Percentiles rank a stretch among this genome's conserved stretches.
Evolutionary conservation across 2,797 vertebrate genomes (phyloP).

Genomic region (Bradypodion ventrale): DNA sequence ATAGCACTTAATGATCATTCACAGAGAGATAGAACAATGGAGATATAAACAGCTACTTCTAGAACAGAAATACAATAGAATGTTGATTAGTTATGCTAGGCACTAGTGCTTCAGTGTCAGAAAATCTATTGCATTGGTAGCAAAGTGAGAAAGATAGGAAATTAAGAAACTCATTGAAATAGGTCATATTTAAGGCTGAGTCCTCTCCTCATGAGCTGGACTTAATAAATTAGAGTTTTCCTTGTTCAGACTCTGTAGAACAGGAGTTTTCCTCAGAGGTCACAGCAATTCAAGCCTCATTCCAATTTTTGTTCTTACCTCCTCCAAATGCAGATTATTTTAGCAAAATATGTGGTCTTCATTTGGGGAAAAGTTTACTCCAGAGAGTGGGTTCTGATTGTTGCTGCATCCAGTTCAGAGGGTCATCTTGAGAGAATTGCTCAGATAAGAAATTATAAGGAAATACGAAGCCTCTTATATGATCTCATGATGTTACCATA

Average conservation of each 20-base stretch:
- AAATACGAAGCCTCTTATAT: not conserved
- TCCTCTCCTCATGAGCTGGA: not conserved
- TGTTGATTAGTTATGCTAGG: constrained; percentile 35
- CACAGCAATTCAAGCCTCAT: not conserved
- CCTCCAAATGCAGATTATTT: not conserved
- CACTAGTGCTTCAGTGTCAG: constrained; percentile 32
- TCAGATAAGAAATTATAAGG: not conserved
- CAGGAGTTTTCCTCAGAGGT: not conserved
- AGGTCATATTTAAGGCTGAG: constrained; percentile 27
- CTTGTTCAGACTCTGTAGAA: not conserved
- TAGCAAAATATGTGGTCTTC: too few species aligned
- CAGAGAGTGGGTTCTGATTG: not conserved
- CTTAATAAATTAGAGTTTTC: constrained; percentile 13
- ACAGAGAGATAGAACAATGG: constrained; percentile 5
- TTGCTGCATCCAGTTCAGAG: not conserved
- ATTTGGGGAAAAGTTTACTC: not conserved
- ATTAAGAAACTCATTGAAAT: constrained; percentile 34
- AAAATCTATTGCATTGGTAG: constrained; percentile 44
- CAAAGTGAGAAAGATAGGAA: constrained; percentile 36
- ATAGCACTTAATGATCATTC: constrained; percentile 40
- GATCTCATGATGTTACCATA: not conserved
- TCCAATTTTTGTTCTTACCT: not conserved
- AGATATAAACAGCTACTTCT: constrained; percentile 42
- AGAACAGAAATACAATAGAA: constrained; percentile 29
- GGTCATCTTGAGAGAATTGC: too few species aligned